phyloP scores from a whole-genome alignment of 2,888 invertebrate genomes.

The Branchellion lobata region DNA sequence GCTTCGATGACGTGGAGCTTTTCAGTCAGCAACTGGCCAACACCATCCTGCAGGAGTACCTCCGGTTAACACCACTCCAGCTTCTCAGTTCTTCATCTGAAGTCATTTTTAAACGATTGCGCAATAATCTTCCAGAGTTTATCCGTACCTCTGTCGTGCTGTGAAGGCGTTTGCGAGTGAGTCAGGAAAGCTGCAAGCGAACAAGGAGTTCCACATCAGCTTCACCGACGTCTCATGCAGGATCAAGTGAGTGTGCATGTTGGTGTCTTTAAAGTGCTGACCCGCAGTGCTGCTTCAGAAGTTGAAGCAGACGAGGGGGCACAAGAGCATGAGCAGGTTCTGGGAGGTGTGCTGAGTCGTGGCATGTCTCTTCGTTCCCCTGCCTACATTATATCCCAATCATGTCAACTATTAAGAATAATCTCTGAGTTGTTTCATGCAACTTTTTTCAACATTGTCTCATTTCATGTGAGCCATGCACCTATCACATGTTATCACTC shows the following conservation, averaged over 20 bases:
- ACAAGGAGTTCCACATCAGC: conserved; percentile 89
- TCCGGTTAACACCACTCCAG: conserved; percentile 64
- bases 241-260: conserved; percentile 71
- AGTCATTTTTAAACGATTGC: too few relatives aligned
- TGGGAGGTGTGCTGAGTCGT: not conserved
- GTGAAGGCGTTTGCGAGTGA: conserved; percentile 86
- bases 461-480: too few relatives aligned
- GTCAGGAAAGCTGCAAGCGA: conserved; percentile 63
- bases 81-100: too few relatives aligned
- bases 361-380: not conserved
- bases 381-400: not conserved
- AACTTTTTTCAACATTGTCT: too few relatives aligned
- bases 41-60: conserved; percentile 91
- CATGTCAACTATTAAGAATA: not conserved
- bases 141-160: conserved; percentile 89
- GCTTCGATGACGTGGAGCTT: conserved; percentile 88
- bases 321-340: not conserved
- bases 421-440: too few relatives aligned
- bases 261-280: not conserved
- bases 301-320: not conserved
- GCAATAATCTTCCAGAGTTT: conserved; percentile 71
- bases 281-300: not conserved
- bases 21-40: conserved; percentile 89
- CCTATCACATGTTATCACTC: too few relatives aligned
- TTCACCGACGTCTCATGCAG: conserved; percentile 87